A percentile compares a stretch with the other conserved stretches of the same genome.
These are phyloP conservation scores for Tetragonisca angustula DNA, from an alignment of 2,888 invertebrate genomes.

Conservation along the genomic window DNA sequence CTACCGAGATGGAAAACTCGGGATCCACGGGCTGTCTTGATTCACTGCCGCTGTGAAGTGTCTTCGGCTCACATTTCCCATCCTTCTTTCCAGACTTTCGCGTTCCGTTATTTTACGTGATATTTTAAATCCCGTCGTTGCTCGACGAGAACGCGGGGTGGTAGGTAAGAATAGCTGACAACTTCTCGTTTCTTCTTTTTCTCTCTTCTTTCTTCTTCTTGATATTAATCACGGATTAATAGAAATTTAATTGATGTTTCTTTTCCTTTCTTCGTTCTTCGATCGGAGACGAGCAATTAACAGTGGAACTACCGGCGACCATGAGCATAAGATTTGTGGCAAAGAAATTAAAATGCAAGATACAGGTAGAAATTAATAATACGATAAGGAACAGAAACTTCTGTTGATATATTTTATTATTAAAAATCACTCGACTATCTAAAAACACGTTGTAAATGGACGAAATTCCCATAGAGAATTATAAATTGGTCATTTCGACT, in stretches of 20 bases:
- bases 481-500: no score
- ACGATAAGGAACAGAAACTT: no score
- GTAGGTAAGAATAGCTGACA: neutral
- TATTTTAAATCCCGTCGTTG: neutral
- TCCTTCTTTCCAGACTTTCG: neutral
- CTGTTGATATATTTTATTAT: no score
- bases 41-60: slow-evolving; percentile 6
- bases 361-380: no score
- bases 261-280: neutral
- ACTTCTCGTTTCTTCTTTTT: neutral
- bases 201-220: neutral
- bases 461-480: no score
- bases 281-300: no score
- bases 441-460: no score
- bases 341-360: no score
- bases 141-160: neutral
- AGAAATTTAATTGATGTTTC: neutral
- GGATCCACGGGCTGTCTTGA: slow-evolving; percentile 36
- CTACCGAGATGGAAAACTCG: slow-evolving; percentile 46
- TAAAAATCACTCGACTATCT: no score
- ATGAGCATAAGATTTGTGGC: no score
- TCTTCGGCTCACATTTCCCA: slow-evolving; percentile 4
- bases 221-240: neutral
- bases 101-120: neutral
- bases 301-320: no score